Conservation (phyloP, 2,888 invertebrate species). For the Apantesis nais region DNA sequence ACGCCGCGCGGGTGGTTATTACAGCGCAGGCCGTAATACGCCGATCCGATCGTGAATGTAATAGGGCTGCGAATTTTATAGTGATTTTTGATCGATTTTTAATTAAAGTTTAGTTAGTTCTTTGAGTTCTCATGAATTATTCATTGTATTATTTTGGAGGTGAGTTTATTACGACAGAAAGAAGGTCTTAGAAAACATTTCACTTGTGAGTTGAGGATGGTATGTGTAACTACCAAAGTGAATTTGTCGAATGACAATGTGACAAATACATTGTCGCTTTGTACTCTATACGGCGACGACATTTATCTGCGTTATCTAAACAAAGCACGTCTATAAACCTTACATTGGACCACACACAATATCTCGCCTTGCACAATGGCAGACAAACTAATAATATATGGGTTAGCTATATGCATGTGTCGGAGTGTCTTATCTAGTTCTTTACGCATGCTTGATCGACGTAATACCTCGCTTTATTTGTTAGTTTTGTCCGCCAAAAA, state of each 20-base stretch:
- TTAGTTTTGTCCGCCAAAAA: conserved; percentile 64
- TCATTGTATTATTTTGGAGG: conserved; percentile 26
- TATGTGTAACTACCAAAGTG: conserved; percentile 70
- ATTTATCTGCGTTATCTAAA: conserved; percentile 85
- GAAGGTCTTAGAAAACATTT: conserved; percentile 49
- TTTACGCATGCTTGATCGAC: conserved; percentile 69
- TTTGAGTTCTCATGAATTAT: conserved; percentile 51
- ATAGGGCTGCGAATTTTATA: conserved; percentile 83
- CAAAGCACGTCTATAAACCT: conserved; percentile 82
- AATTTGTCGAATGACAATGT: conserved; percentile 79
- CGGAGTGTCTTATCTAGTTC: conserved; percentile 71
- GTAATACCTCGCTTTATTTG: conserved; percentile 59
- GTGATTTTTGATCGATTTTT: conserved; percentile 76
- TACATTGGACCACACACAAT: conserved; percentile 85
- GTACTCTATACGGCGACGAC: conserved; percentile 79
- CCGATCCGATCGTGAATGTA: conserved; percentile 83
- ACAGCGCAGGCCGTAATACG: conserved; percentile 80
- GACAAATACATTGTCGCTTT: conserved; percentile 77
- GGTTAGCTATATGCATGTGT: conserved; percentile 70
- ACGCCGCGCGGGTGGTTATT: conserved; percentile 83
- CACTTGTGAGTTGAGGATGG: conserved; percentile 53
- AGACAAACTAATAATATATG: conserved; percentile 79
- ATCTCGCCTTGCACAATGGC: conserved; percentile 75
- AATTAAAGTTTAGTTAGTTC: conserved; percentile 68
- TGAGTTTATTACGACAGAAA: conserved; percentile 41